Percentiles rank a stretch among this genome's conserved stretches.
phyloP scores from a whole-genome alignment of 1,140 invertebrate species.

The Spodoptera frugiperda region DNA sequence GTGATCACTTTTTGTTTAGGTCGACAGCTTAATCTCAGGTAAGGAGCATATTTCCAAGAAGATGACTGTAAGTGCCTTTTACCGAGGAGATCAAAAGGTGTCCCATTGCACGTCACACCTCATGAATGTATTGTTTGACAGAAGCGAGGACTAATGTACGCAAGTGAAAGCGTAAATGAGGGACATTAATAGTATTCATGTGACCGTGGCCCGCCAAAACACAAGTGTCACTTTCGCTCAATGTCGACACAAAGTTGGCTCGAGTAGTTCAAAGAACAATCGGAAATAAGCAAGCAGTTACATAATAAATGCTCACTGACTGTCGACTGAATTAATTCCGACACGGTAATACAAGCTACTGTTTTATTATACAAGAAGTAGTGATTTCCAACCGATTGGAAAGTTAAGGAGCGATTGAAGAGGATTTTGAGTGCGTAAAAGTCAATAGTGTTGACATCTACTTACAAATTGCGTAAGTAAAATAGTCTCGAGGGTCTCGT shows the following conservation, averaged over 20 bases:
- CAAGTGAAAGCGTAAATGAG: constrained; percentile 79
- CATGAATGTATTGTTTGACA: constrained; percentile 18
- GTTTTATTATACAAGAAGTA: background rate
- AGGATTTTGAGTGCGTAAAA: no score
- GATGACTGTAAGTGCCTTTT: constrained; percentile 27
- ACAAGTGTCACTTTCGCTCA: constrained; percentile 76
- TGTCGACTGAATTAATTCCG: constrained; percentile 1
- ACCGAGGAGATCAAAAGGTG: constrained; percentile 21
- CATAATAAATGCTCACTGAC: constrained; percentile 34
- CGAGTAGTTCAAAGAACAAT: constrained; percentile 54
- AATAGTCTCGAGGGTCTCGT: no score
- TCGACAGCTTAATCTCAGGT: constrained; percentile 40
- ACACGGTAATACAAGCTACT: background rate
- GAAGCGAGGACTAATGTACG: constrained; percentile 43
- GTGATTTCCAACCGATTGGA: background rate
- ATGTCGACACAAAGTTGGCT: constrained; percentile 62
- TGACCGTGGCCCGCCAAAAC: constrained; percentile 63
- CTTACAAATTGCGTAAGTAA: no score
- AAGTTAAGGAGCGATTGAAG: background rate
- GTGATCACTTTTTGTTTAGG: constrained; percentile 42
- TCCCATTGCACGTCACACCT: constrained; percentile 12
- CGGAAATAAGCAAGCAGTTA: constrained; percentile 38
- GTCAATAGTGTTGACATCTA: no score
- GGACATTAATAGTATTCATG: constrained; percentile 70
- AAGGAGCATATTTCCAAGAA: background rate